Evolutionary conservation across 2,113 vertebrate genomes (phyloP).

Genomic region (Pedetes capensis): DNA sequence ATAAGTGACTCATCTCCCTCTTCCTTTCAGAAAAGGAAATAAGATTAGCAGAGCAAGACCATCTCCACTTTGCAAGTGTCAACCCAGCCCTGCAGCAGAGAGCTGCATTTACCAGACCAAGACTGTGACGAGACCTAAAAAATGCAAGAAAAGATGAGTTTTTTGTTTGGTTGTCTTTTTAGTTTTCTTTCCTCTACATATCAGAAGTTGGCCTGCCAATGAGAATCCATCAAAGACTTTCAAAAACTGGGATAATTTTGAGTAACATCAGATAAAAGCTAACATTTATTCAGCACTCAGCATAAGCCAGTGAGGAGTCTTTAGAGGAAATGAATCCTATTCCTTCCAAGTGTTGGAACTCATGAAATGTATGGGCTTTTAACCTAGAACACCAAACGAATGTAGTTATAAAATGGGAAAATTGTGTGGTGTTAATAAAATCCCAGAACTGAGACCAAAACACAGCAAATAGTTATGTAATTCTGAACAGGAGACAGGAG

Average conservation of each 20-base stretch:
- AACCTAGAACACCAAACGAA: neutral
- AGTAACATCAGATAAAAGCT: neutral
- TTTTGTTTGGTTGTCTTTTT: neutral
- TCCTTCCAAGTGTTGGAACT: neutral
- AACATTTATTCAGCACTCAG: neutral
- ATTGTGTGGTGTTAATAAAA: neutral
- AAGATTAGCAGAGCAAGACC: neutral
- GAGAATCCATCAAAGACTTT: neutral
- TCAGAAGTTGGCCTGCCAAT: neutral
- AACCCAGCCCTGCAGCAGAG: neutral
- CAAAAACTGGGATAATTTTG: neutral
- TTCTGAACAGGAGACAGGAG: neutral
- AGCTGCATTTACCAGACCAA: neutral
- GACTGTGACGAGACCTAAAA: neutral
- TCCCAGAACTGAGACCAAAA: neutral
- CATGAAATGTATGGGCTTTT: neutral
- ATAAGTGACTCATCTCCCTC: neutral
- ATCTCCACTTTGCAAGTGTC: neutral
- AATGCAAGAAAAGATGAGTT: neutral
- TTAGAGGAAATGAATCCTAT: neutral
- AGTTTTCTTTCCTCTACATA: neutral
- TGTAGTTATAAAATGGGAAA: neutral
- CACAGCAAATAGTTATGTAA: neutral
- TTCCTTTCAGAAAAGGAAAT: neutral
- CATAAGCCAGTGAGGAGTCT: neutral